Evolutionary conservation across 2,797 vertebrate genomes (phyloP), one percentile per base, ranked within the genome.

Genomic region (Cyprinella venusta): DNA sequence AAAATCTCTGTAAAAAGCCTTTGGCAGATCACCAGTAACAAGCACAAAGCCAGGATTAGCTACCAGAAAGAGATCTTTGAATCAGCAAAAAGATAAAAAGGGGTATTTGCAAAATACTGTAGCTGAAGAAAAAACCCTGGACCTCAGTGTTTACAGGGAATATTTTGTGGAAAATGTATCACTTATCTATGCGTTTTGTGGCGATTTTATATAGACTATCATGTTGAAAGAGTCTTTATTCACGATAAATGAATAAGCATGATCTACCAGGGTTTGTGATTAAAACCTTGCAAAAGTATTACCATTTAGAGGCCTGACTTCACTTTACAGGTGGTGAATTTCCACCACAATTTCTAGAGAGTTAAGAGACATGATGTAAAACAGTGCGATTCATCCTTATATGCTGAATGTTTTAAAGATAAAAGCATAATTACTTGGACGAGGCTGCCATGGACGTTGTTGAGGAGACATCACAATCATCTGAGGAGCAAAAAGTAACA

Each of bases 401-500:
- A 2, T 16, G 42, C 4, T 48, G 12, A 45, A 70, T 59, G 54
- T 67, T 56, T 79, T 6, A 50, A 76, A 76, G 8, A 69, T 75
- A 80, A 33, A 40, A 33, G 52, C 33, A 6, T n/a, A 92, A 89
- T 93, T 91, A 97, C 97, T 92, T 90, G 88, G 94, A 94, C 40
- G 91, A 91, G 12, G 88, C 65, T 15, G 89, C 74, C 21, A 93
- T 76, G 0, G 95, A 96, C 8, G 91, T 81, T 1, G 90, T 88
- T 42, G 92, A 94, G 0, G 93, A 94, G 54, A 89, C 24, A 13
- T 89, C 89, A 33, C 89, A 93, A 85, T 96, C 95, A 0, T 78
- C 76, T 1, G 94, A 96, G 77, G 48, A 88, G 45, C 21, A 88
- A 26, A 76, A 79, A 38, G 68, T 65, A 79, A 81, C 3, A 56